These are phyloP conservation scores for Microcebus murinus DNA, from an alignment of 2,113 vertebrate species.

Conservation along the genomic window DNA sequence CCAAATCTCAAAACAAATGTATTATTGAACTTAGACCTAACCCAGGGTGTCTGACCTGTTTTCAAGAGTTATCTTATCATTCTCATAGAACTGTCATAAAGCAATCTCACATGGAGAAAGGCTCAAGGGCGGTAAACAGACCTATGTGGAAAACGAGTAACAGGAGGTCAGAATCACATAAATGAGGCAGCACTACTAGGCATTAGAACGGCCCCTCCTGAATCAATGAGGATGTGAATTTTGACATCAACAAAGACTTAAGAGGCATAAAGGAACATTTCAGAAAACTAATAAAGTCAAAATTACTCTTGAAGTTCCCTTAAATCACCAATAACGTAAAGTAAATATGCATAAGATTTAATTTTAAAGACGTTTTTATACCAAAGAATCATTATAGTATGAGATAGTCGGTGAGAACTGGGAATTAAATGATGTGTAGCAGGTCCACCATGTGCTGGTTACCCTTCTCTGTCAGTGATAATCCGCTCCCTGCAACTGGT, in stretches of 20 bases:
- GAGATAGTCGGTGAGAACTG: not conserved
- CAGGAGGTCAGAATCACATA: not conserved
- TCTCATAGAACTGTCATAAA: not conserved
- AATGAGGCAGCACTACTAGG: not conserved
- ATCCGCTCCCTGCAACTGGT: no score
- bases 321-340: not conserved
- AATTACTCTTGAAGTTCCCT: not conserved
- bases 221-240: not conserved
- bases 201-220: not conserved
- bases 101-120: not conserved
- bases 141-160: not conserved
- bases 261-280: not conserved
- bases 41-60: not conserved
- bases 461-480: no score
- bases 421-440: not conserved
- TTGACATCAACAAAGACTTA: not conserved
- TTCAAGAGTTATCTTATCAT: not conserved
- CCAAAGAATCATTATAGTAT: not conserved
- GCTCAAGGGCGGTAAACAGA: not conserved
- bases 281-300: not conserved
- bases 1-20: not conserved
- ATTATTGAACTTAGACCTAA: not conserved
- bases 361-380: not conserved
- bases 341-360: not conserved
- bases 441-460: not conserved